Base-by-base conservation (phyloP, 2,113 vertebrate genomes). In the Canis aureus region DNA sequence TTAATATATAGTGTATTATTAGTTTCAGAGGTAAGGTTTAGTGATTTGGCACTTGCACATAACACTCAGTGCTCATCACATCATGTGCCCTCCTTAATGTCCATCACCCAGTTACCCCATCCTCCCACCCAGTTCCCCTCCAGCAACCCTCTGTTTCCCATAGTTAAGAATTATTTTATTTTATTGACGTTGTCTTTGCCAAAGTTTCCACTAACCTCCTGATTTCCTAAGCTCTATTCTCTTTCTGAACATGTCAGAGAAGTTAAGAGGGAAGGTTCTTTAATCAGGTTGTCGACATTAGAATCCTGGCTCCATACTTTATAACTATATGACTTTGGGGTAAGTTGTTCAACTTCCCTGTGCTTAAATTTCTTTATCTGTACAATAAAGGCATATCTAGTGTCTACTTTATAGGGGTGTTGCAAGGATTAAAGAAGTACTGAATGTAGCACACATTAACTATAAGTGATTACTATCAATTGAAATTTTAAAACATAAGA, bases 301-400 rank as follows among this genome's bases (percentile, higher is more conserved):
- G 57, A 66, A 85, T 89, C 51, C 64, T 90, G 67, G 4, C 53
- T 93, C 38, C 90, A 32, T 62, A 23, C 11, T 96, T 86, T 69
- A 76, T n/a, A 85, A 73, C 25, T 76, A 3, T 67, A 11, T 91
- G 16, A 76, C 11, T 29, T 64, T 74, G 29, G 4, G 23, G 32
- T 86, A 59, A 81, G n/a, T 78, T 73, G 60, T 55, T 94, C 84
- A 91, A 82, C 60, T 38, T 92, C 20, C 51, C 55, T 67, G 43
- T 49, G 9, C 32, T 82, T 97, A 53, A 82, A n/a, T 87, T 94
- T 96, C 73, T 73, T 95, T 20, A 32, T 51, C 1, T 89, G 19
- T 62, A 67, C 19, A 79, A 27, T 86, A 57, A 96, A 55, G 11
- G 66, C n/a, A 79, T 49, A 94, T 78, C 78, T 51, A 59, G 29